These are phyloP conservation scores for Eupristina koningsbergeri DNA, from an alignment of 1,140 invertebrate genomes.

Conservation along the genomic window DNA sequence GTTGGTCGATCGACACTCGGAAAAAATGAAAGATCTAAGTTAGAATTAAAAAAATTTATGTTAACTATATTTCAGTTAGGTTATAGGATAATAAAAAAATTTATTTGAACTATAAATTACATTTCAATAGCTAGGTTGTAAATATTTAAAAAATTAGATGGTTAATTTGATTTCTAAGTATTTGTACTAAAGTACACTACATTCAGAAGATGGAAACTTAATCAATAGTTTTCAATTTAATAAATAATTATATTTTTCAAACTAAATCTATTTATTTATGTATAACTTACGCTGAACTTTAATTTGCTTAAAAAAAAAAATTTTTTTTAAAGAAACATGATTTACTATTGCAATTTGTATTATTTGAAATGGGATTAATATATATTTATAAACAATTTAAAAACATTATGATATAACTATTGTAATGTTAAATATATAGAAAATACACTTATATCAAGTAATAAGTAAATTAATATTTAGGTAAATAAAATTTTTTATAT, in stretches of 20 bases:
- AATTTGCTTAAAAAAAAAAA: no score
- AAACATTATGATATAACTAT: no score
- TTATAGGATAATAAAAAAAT: neutral
- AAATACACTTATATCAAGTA: no score
- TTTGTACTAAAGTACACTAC: neutral
- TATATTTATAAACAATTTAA: no score
- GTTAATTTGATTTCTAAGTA: neutral
- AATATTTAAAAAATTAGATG: neutral
- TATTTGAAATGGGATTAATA: no score
- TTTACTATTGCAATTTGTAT: no score
- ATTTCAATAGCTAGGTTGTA: neutral
- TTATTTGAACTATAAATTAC: neutral
- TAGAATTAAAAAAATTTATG: neutral
- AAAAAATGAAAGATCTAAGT: slow-evolving; percentile 7
- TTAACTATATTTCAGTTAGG: neutral
- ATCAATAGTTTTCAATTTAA: neutral
- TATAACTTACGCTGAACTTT: no score
- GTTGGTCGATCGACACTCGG: neutral
- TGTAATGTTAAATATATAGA: no score
- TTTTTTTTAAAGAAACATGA: no score
- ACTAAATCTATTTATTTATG: no score
- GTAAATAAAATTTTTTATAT: no score
- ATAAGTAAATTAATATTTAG: no score
- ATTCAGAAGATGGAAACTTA: neutral
- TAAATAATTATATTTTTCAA: neutral